Conservation (phyloP, 2,888 invertebrate species). For the Xestoiulus laeticollis region DNA sequence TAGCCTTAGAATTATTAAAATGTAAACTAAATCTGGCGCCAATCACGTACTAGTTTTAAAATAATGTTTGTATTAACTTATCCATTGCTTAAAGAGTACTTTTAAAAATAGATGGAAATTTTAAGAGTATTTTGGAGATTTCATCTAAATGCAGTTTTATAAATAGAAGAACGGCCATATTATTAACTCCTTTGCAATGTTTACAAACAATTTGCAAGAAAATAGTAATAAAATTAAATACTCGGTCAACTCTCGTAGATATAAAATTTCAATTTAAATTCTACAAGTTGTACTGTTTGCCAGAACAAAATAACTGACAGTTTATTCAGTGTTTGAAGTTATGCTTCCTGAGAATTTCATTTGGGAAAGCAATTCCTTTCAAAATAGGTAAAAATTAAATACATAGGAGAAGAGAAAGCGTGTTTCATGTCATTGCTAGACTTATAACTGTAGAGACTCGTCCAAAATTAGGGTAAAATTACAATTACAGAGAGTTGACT, state of each 20-base stretch:
- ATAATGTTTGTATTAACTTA: neutral
- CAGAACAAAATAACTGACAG: neutral
- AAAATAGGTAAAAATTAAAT: neutral
- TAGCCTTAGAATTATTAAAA: no score
- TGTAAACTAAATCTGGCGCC: no score
- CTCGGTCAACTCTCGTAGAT: neutral
- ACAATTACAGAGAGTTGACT: neutral
- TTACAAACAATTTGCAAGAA: neutral
- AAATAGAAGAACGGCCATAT: neutral
- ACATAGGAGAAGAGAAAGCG: neutral
- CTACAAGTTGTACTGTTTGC: neutral
- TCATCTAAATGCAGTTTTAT: neutral
- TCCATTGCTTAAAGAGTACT: neutral
- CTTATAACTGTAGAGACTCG: neutral
- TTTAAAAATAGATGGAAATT: neutral
- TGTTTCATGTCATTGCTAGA: neutral
- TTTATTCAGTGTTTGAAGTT: neutral
- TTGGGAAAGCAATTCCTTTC: neutral
- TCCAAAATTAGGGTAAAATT: neutral
- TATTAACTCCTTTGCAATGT: neutral
- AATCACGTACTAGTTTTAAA: neutral
- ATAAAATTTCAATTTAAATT: neutral
- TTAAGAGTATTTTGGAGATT: neutral
- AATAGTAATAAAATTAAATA: neutral
- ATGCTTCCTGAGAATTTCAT: neutral